These are phyloP conservation scores for Tiliacea citrago DNA, from an alignment of 2,888 invertebrate genomes.

Conservation along the genomic window DNA sequence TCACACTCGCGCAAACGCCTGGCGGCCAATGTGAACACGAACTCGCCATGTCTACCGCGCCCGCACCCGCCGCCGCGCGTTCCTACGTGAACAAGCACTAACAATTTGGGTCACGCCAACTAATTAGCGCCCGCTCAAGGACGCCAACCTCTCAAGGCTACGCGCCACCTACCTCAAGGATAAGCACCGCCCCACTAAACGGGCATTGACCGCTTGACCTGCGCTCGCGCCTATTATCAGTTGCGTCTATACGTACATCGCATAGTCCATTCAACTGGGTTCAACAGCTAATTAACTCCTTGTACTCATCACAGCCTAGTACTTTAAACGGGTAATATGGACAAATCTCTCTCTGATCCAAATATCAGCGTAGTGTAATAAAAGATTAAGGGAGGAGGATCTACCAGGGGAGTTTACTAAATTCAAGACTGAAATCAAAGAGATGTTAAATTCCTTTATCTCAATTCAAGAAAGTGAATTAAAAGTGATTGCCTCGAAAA, in stretches of 20 bases:
- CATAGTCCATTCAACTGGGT: background rate
- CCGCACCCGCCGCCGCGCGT: too few species aligned
- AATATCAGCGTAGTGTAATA: background rate
- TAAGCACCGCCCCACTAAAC: too few species aligned
- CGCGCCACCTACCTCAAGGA: too few species aligned
- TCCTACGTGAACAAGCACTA: too few species aligned
- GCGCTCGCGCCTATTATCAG: background rate
- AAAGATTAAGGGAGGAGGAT: background rate
- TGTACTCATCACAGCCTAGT: conserved; percentile 2
- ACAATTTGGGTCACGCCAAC: background rate
- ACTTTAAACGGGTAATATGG: background rate
- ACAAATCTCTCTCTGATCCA: background rate
- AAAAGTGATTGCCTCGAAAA: background rate
- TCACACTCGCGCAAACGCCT: too few species aligned
- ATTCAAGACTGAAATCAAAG: background rate
- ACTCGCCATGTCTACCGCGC: too few species aligned
- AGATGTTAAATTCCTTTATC: background rate
- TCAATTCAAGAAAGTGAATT: background rate
- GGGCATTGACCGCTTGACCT: conserved; percentile 1
- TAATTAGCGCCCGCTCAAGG: background rate
- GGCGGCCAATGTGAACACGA: too few species aligned
- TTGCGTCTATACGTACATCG: background rate
- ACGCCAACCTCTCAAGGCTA: too few species aligned
- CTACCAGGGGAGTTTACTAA: background rate
- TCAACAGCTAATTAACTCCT: background rate